Evolutionary conservation across 2,888 invertebrate species (phyloP), one percentile per base, ranked within the genome.

Genomic region (Amblyjoppa proteus): DNA sequence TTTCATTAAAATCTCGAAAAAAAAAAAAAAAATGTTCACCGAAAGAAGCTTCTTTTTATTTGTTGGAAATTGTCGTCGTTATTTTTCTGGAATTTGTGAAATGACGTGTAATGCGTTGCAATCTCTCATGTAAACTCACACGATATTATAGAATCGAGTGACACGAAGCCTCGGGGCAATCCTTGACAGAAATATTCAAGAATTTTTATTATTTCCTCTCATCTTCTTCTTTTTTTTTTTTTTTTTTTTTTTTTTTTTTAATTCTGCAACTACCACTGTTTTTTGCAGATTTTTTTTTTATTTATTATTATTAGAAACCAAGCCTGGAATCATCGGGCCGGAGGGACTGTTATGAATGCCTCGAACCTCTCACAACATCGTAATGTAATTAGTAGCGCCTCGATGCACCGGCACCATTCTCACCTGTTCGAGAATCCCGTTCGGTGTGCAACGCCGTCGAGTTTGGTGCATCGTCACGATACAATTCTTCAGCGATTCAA

Each of bases 111-210:
- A 71, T 41, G 28, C 25, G 13, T 34, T 73, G 73, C 5, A 53
- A 75, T 61, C 34, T 66, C 13, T 53, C 38, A 66, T 49, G 25
- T 56, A 51, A 11, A 45, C 34, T 56, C 56, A 45, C 9, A 25
- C 58, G 25, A 75, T 9, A 69, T 41, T 68, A 49, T 69, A 68
- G n/a, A 75, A 28, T 49, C 75, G 45, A 68, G 41, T 79, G 74
- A 84, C 88, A 84, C 58, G 74, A 69, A 78, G 87, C 87, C 85
- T 79, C 71, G 49, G 81, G 87, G 77, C 73, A 28, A 81, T 51
- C 84, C 83, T 86, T 88, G 86, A 45, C 81, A 82, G 86, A 69
- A 85, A 87, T 88, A 70, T 53, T 71, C 71, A 80, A 78, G 77
- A 73, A 84, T 66, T 31, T 66, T 34, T 25, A 11, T 53, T 20